These are phyloP conservation scores for Sylvia borin DNA, from an alignment of 2,797 vertebrate genomes.

Conservation along the genomic window DNA sequence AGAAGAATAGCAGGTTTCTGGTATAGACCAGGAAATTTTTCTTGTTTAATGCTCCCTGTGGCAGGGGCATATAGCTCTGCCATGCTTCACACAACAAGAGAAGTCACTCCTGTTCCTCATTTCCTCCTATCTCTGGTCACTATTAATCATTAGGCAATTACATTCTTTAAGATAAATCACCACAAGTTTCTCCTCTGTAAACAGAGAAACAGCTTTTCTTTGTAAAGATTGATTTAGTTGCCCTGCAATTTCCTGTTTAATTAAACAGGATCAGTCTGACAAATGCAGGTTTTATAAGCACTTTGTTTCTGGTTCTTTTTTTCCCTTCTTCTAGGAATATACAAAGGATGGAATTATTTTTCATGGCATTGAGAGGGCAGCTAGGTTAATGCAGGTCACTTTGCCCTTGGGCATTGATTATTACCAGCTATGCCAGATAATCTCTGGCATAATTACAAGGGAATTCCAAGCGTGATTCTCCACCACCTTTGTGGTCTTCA, in stretches of 20 bases:
- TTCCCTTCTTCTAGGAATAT: not conserved
- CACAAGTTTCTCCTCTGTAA: conserved; percentile 49
- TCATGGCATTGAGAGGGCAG: not conserved
- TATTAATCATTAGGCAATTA: conserved; percentile 66
- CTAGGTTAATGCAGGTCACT: not conserved
- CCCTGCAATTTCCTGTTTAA: conserved; percentile 69
- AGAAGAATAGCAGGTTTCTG: not conserved
- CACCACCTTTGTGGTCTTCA: not conserved
- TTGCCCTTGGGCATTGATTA: not conserved
- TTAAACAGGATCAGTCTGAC: conserved; percentile 62
- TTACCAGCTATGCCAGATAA: not conserved
- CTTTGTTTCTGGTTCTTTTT: conserved; percentile 13
- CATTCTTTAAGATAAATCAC: conserved; percentile 60
- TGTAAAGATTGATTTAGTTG: conserved; percentile 57
- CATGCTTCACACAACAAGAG: not conserved
- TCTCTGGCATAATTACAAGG: not conserved
- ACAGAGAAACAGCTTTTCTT: conserved; percentile 65
- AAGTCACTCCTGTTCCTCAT: conserved; percentile 15
- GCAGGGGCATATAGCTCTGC: not conserved
- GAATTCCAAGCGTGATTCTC: not conserved
- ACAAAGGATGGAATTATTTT: not conserved
- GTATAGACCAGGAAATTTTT: not conserved
- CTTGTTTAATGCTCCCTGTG: not conserved
- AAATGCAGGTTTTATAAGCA: conserved; percentile 45
- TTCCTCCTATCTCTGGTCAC: conserved; percentile 32